Evolutionary conservation across 1,140 invertebrate species (phyloP).

Genomic region (Zaprionus nigranus): DNA sequence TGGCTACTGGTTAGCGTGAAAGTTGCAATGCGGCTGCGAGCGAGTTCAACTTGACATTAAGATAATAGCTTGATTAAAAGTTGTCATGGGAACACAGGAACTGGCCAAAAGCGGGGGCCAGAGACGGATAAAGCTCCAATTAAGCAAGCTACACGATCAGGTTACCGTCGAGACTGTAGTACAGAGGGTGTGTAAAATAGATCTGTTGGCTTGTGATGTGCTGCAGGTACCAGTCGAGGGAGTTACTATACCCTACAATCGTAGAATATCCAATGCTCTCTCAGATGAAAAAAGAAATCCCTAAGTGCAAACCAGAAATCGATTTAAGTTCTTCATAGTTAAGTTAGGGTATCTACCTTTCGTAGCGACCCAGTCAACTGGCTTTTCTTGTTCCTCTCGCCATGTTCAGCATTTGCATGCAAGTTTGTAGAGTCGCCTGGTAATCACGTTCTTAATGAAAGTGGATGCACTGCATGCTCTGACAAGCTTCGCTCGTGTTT

Average conservation of each 20-base stretch:
- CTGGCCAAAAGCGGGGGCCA: conserved; percentile 18
- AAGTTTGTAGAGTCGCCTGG: conserved; percentile 53
- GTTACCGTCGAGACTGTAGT: not conserved
- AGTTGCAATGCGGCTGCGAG: conserved; percentile 50
- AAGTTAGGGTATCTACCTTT: conserved; percentile 16
- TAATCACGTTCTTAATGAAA: conserved; percentile 83
- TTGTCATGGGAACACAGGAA: conserved; percentile 69
- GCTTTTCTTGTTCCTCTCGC: conserved; percentile 16
- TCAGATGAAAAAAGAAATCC: not conserved
- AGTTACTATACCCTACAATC: no score
- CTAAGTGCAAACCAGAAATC: no score
- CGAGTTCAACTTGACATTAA: conserved; percentile 56
- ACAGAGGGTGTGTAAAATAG: no score
- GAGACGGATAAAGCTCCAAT: conserved; percentile 54
- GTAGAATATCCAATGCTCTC: not conserved
- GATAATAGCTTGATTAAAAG: conserved; percentile 80
- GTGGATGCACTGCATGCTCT: conserved; percentile 53
- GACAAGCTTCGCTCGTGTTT: conserved; percentile 31
- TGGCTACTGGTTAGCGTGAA: conserved; percentile 50
- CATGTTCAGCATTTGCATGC: conserved; percentile 69
- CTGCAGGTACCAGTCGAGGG: no score
- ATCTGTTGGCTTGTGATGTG: no score
- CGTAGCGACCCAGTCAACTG: not conserved
- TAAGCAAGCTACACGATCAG: conserved; percentile 55
- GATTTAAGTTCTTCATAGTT: no score